Conservation (phyloP, 2,888 invertebrate species). For the Chaitophorus viminalis region DNA sequence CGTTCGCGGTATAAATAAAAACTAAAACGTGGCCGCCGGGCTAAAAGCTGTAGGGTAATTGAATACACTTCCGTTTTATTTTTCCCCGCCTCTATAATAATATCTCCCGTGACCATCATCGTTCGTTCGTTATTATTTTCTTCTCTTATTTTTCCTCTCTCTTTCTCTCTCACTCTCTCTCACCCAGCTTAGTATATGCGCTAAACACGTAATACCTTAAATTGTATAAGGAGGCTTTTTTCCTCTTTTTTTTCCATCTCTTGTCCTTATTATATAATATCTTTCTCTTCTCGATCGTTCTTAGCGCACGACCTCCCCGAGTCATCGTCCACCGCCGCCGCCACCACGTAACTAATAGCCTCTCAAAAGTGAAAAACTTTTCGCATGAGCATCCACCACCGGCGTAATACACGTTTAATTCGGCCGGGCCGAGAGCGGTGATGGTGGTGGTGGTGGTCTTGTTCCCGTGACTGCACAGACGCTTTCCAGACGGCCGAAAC, state of each 20-base stretch:
- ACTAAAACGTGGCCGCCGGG: slow-evolving; percentile 1
- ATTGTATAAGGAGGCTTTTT: slow-evolving; percentile 40
- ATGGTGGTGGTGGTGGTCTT: not conserved
- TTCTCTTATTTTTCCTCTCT: not conserved
- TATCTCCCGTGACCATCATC: slow-evolving; percentile 46
- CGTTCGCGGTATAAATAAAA: slow-evolving; percentile 29
- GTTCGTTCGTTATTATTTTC: slow-evolving; percentile 23
- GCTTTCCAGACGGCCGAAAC: not conserved
- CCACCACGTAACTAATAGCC: slow-evolving; percentile 32
- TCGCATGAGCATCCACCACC: not conserved
- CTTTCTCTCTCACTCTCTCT: not conserved
- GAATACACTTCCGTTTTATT: slow-evolving; percentile 49
- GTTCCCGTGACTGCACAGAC: too few species aligned
- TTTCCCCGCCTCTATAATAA: slow-evolving; percentile 31
- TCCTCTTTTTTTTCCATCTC: not conserved
- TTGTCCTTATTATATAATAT: not conserved
- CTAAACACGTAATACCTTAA: slow-evolving; percentile 51
- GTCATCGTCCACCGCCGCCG: not conserved
- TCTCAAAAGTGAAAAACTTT: slow-evolving; percentile 52
- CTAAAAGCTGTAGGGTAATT: slow-evolving; percentile 37
- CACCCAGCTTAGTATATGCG: not conserved
- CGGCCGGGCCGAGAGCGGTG: not conserved
- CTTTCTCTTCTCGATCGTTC: not conserved
- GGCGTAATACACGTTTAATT: slow-evolving; percentile 18
- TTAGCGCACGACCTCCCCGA: not conserved